Evolutionary conservation across 2,797 vertebrate genomes (phyloP).

Genomic region (Tamandua tetradactyla): DNA sequence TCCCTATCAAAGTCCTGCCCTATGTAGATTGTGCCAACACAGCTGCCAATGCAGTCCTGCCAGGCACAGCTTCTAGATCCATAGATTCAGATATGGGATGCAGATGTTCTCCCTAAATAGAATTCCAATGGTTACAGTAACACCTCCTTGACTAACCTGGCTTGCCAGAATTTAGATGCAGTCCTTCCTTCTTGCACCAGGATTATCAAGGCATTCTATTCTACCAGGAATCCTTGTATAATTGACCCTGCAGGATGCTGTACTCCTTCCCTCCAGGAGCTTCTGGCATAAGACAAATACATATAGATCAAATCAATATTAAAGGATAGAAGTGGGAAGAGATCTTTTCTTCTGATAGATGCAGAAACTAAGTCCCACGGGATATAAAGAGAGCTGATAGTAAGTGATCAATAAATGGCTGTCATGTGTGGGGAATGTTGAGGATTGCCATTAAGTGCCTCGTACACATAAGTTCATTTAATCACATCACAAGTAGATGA

Average conservation of each 20-base stretch:
- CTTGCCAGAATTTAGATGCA: neutral
- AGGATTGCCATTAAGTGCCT: neutral
- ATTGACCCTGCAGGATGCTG: neutral
- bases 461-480: neutral
- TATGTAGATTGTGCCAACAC: too few species aligned
- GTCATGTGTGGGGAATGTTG: neutral
- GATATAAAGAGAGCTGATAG: neutral
- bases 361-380: neutral
- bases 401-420: neutral
- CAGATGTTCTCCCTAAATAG: neutral
- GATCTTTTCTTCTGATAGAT: neutral
- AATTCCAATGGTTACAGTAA: neutral
- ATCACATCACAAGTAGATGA: neutral
- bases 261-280: neutral
- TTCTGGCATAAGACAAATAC: neutral
- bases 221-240: neutral
- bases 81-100: neutral
- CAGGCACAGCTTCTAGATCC: neutral
- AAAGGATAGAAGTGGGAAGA: neutral
- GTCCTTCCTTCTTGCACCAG: too few species aligned
- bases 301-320: neutral
- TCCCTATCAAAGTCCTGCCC: neutral
- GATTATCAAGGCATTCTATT: neutral
- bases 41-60: too few species aligned
- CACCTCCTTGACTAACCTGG: neutral